Conservation (phyloP, 2,888 invertebrate species). For the Cyaniris semiargus region DNA sequence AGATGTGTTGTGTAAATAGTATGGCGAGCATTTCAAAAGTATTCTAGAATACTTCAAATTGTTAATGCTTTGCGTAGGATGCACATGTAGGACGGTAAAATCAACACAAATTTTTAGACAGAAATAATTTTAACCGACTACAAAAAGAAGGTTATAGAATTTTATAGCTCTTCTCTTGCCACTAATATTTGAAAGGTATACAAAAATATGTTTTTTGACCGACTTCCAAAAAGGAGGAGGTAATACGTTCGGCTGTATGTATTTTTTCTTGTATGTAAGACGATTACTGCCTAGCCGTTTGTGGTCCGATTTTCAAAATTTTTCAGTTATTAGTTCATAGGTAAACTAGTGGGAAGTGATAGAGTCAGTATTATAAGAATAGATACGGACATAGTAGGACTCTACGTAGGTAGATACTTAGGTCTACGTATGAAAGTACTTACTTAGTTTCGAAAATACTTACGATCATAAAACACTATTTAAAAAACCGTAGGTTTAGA, state of each 20-base stretch:
- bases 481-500: not conserved
- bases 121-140: not conserved
- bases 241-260: too few species aligned
- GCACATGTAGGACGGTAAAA: not conserved
- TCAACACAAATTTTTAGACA: not conserved
- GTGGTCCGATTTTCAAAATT: too few species aligned
- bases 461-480: not conserved
- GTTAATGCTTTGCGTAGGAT: slow-evolving; percentile 52
- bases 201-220: not conserved
- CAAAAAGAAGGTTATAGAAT: not conserved
- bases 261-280: too few species aligned
- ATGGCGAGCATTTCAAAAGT: slow-evolving; percentile 69
- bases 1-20: slow-evolving; percentile 17
- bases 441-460: too few species aligned
- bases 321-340: too few species aligned
- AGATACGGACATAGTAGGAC: not conserved
- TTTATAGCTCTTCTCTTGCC: not conserved
- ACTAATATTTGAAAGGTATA: not conserved
- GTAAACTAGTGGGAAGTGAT: not conserved
- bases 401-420: not conserved
- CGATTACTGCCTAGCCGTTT: too few species aligned
- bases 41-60: slow-evolving; percentile 69
- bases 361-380: not conserved
- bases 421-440: too few species aligned
- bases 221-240: too few species aligned